phyloP scores from a whole-genome alignment of 2,888 invertebrate genomes.

The Apamea sordens region DNA sequence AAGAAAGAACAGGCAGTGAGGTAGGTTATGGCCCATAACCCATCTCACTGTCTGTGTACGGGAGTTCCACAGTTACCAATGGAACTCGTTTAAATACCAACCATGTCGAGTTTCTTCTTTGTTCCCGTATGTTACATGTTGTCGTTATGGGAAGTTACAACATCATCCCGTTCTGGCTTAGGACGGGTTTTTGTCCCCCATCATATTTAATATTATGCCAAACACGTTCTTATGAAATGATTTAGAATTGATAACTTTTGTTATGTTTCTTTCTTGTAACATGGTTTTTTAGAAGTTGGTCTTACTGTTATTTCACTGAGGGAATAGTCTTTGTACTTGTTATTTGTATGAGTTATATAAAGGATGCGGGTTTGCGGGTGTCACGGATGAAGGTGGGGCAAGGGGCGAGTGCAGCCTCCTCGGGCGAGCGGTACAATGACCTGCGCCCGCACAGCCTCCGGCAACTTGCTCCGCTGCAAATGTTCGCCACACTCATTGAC shows the following conservation, averaged over 20 bases:
- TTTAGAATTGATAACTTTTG: slow-evolving; percentile 23
- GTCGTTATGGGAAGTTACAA: slow-evolving; percentile 12
- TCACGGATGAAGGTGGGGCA: slow-evolving; percentile 69
- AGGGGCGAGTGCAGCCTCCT: slow-evolving; percentile 82
- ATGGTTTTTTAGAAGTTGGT: slow-evolving; percentile 7
- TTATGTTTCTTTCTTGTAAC: slow-evolving; percentile 16
- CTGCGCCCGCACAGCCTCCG: slow-evolving; percentile 81
- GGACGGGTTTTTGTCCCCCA: slow-evolving; percentile 19
- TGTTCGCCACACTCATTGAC: slow-evolving; percentile 79
- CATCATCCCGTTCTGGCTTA: slow-evolving; percentile 6
- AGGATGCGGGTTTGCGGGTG: slow-evolving; percentile 76
- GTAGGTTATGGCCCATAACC: not conserved
- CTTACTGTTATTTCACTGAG: slow-evolving; percentile 12
- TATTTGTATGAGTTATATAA: slow-evolving; percentile 69
- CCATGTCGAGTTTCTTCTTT: not conserved
- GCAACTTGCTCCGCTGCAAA: slow-evolving; percentile 77
- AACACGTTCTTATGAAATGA: slow-evolving; percentile 25
- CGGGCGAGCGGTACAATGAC: slow-evolving; percentile 83
- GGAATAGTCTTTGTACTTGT: slow-evolving; percentile 53
- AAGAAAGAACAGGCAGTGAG: not conserved
- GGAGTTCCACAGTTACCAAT: not conserved
- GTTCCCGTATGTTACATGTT: slow-evolving; percentile 8
- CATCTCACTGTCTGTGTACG: not conserved
- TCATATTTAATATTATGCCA: slow-evolving; percentile 24
- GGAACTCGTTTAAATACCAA: not conserved